Evolutionary conservation across 2,888 invertebrate genomes (phyloP), one percentile per base, ranked within the genome.

Genomic region (Drosophila incognita): DNA sequence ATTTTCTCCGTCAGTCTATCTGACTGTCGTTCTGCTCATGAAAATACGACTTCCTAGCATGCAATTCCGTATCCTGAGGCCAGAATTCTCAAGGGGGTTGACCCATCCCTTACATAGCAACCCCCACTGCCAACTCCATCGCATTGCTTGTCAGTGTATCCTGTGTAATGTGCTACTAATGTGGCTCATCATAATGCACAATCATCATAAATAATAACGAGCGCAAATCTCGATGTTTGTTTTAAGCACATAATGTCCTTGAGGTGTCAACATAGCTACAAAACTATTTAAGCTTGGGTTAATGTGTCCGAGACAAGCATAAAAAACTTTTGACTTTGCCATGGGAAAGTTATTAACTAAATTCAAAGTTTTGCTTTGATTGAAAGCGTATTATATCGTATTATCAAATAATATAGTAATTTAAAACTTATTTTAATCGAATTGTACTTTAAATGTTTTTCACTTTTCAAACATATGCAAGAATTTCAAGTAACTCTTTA

Each of bases 191-290:
- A 76, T 86, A 87, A 82, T 81, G 73, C 84, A 87, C 86, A 87
- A 87, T 87, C 82, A 86, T 79, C 81, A 87, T 87, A 87, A 87
- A 87, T 87, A 87, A 82, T 82, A 79, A 76, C 64, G 64, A 60
- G 49, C 51, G 48, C 61, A 78, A 73, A 76, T 76, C 68, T 69
- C 52, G 24, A 57, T 82, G 53, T 73, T 73, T 40, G 29, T 54
- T 36, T 15, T n/a, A 27, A 61, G 48, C 53, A 24, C 46, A n/a
- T 48, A 35, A 54, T 51, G 31, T 60, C 68, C 71, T 54, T 33
- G 57, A 76, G 75, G 67, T 83, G 70, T 63, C 69, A 36, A 57
- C 46, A 29, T n/a, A 24, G 24, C 11, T 35, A 21, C 38, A 46
- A 48, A 76, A 52, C 58, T 65, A 46, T 21, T 38, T 27, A 49